Percentiles rank a stretch among this genome's conserved stretches.
These are phyloP conservation scores for Lasioglossum lativentre DNA, from an alignment of 2,888 invertebrate species.

Conservation along the genomic window DNA sequence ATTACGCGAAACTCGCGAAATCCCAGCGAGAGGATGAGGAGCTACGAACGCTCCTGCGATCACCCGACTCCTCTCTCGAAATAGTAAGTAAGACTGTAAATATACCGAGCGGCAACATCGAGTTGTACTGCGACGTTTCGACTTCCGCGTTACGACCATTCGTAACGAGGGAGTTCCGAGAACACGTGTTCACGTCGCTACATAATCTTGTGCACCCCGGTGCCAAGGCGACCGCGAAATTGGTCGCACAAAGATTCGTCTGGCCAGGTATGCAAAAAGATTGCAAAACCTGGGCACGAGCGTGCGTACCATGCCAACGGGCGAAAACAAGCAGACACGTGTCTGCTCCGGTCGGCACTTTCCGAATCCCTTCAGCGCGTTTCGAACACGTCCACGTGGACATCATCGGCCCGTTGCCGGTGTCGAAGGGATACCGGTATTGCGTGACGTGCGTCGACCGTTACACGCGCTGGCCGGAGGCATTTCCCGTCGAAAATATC, in stretches of 20 bases:
- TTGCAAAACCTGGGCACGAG: neutral
- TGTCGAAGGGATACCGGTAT: neutral
- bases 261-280: neutral
- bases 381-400: conserved; percentile 7
- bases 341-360: neutral
- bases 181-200: neutral
- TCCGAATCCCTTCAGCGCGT: neutral
- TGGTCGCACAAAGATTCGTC: too few species aligned
- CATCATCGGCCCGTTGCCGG: conserved; percentile 11
- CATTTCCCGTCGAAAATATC: neutral
- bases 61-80: neutral
- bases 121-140: neutral
- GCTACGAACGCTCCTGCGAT: conserved; percentile 1
- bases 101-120: neutral
- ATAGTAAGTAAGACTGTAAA: too few species aligned
- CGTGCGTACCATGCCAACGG: neutral
- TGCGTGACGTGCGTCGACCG: neutral
- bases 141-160: neutral
- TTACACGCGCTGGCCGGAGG: neutral
- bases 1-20: neutral
- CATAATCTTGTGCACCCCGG: neutral
- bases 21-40: neutral
- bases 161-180: neutral
- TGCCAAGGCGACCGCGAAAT: too few species aligned
- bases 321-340: neutral